Evolutionary conservation across 2,888 invertebrate species (phyloP).

Genomic region (Atrina japonica): DNA sequence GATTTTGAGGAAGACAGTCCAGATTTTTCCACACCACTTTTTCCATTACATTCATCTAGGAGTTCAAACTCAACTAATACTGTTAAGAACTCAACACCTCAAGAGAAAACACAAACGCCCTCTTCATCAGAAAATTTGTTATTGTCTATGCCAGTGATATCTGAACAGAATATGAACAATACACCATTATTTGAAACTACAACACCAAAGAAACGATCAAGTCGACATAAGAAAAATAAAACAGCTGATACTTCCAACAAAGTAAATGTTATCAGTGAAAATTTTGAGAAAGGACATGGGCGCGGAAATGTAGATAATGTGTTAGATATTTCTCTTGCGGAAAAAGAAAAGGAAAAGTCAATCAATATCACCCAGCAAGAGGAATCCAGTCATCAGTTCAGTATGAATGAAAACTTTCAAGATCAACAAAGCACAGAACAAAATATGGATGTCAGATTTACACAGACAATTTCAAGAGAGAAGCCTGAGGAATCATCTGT

Average conservation of each 20-base stretch:
- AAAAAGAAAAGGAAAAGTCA: conserved; percentile 12
- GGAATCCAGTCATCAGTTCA: not conserved
- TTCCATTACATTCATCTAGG: conserved; percentile 22
- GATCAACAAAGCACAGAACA: conserved; percentile 4
- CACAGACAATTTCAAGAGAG: too few relatives aligned
- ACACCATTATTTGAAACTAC: conserved; percentile 19
- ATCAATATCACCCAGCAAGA: conserved; percentile 12
- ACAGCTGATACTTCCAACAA: not conserved
- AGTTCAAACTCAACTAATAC: not conserved
- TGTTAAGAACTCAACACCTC: not conserved
- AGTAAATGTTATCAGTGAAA: conserved; percentile 9
- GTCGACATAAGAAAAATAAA: conserved; percentile 24
- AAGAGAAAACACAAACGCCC: conserved; percentile 14
- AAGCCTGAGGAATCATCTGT: not conserved
- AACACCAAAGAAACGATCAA: conserved; percentile 21
- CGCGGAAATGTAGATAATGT: not conserved
- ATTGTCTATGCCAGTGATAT: conserved; percentile 12
- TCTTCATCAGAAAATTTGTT: conserved; percentile 2
- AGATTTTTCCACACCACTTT: conserved; percentile 56
- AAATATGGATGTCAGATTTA: not conserved
- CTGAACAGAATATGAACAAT: not conserved
- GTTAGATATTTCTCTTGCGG: not conserved
- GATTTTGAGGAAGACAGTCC: conserved; percentile 65
- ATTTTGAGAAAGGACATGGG: too few relatives aligned
- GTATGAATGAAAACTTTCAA: conserved; percentile 6